A percentile compares a stretch with the other conserved stretches of the same genome.
Conservation (phyloP, 1,140 invertebrate genomes). For the Drosophila sproati region DNA sequence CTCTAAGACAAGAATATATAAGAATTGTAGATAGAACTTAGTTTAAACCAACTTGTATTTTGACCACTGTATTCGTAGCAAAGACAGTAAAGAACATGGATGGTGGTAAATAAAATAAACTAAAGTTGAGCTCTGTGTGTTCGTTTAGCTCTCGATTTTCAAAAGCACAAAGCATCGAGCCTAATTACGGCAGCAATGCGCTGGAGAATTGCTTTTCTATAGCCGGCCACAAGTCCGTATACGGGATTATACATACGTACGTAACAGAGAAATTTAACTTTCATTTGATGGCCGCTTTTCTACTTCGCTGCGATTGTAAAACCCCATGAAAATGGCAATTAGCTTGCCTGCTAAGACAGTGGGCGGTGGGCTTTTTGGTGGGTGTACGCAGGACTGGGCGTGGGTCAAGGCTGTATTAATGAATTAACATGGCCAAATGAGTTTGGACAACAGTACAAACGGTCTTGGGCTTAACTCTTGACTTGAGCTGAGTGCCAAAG, state of each 20-base stretch:
- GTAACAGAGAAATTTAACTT: constrained; percentile 60
- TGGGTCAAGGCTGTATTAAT: constrained; percentile 73
- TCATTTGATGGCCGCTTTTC: constrained; percentile 32
- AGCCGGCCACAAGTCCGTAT: constrained; percentile 29
- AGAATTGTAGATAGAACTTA: no score
- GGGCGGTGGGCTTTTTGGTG: background rate
- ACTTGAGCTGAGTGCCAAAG: constrained; percentile 43
- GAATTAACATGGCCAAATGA: constrained; percentile 81
- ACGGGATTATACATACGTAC: constrained; percentile 28
- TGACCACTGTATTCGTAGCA: constrained; percentile 30
- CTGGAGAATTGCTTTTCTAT: constrained; percentile 69
- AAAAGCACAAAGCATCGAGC: constrained; percentile 58
- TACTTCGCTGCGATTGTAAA: constrained; percentile 48
- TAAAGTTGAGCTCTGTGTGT: constrained; percentile 8
- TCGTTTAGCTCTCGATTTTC: constrained; percentile 38
- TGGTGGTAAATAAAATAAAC: constrained; percentile 57
- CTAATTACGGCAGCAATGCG: constrained; percentile 79
- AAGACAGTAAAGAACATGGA: constrained; percentile 13
- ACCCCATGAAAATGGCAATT: constrained; percentile 76
- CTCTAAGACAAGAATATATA: no score
- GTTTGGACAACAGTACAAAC: constrained; percentile 69
- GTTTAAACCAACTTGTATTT: no score
- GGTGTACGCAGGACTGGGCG: background rate
- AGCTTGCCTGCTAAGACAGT: constrained; percentile 54
- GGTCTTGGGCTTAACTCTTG: constrained; percentile 48